phyloP scores from a whole-genome alignment of 23 tunicate genomes.

The Diplosoma virens region DNA sequence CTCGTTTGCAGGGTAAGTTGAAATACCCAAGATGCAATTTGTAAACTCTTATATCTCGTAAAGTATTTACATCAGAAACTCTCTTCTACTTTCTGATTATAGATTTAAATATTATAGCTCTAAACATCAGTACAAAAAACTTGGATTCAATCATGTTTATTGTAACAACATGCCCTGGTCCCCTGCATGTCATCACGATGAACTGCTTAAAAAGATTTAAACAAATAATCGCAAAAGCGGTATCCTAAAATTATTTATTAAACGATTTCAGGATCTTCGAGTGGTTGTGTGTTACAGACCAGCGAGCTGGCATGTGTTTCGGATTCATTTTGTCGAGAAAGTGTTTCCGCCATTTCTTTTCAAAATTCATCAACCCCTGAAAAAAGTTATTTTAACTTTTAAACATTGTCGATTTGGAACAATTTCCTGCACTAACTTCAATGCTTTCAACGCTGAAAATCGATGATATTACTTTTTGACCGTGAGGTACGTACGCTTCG shows the following conservation, averaged over 20 bases:
- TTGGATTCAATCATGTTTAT: too few species aligned
- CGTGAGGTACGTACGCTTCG: slow-evolving; percentile 79
- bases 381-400: background rate
- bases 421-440: slow-evolving; percentile 16
- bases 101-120: too few species aligned
- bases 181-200: too few species aligned
- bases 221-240: too few species aligned
- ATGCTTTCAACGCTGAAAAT: slow-evolving; percentile 22
- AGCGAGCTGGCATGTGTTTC: slow-evolving; percentile 63
- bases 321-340: slow-evolving; percentile 85
- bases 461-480: slow-evolving; percentile 63
- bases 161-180: too few species aligned
- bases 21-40: too few species aligned
- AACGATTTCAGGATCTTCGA: slow-evolving; percentile 12
- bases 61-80: too few species aligned
- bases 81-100: too few species aligned
- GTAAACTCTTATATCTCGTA: too few species aligned
- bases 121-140: too few species aligned
- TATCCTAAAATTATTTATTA: background rate
- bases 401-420: background rate
- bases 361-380: slow-evolving; percentile 75
- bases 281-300: slow-evolving; percentile 96
- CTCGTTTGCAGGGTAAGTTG: too few species aligned
- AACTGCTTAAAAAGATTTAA: too few species aligned
- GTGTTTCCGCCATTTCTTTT: slow-evolving; percentile 81